A percentile compares a stretch with the other conserved stretches of the same genome.
Evolutionary conservation across 2,797 vertebrate species (phyloP).

Genomic region (Remorina albescens): DNA sequence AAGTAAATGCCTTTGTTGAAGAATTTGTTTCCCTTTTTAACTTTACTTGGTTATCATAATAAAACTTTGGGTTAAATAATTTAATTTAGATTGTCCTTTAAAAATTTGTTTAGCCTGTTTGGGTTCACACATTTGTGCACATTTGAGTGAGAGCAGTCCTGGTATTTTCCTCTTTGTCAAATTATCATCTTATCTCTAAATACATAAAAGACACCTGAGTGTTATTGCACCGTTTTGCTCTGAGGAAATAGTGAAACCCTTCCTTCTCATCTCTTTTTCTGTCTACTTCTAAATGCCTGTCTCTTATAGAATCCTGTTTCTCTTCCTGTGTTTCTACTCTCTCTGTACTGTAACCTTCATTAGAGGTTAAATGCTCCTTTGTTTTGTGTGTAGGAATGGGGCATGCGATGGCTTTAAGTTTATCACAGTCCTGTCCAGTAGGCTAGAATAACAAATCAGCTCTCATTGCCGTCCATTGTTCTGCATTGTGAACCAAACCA

Average conservation of each 20-base stretch:
- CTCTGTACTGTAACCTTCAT: background rate
- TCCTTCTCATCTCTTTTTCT: background rate
- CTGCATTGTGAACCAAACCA: background rate
- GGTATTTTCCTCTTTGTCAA: constrained; percentile 20
- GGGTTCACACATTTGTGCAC: background rate
- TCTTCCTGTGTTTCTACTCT: background rate
- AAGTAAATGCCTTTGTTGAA: constrained; percentile 1
- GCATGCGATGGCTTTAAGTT: background rate
- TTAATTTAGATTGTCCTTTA: background rate
- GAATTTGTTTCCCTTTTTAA: no score
- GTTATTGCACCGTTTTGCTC: constrained; percentile 4
- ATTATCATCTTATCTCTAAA: constrained; percentile 25
- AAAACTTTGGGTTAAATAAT: background rate
- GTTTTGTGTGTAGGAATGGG: constrained; percentile 29
- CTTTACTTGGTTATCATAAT: background rate
- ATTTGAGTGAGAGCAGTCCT: background rate
- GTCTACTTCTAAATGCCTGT: no score
- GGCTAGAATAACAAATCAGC: constrained; percentile 44
- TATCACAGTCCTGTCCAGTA: constrained; percentile 13
- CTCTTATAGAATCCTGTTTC: background rate
- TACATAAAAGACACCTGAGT: background rate
- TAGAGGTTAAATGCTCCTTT: constrained; percentile 20
- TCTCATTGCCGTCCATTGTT: constrained; percentile 3
- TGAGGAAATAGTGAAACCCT: background rate
- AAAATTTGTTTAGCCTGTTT: constrained; percentile 1